Conservation (phyloP, 1,140 invertebrate species). For the Scaptomyza hsui region DNA sequence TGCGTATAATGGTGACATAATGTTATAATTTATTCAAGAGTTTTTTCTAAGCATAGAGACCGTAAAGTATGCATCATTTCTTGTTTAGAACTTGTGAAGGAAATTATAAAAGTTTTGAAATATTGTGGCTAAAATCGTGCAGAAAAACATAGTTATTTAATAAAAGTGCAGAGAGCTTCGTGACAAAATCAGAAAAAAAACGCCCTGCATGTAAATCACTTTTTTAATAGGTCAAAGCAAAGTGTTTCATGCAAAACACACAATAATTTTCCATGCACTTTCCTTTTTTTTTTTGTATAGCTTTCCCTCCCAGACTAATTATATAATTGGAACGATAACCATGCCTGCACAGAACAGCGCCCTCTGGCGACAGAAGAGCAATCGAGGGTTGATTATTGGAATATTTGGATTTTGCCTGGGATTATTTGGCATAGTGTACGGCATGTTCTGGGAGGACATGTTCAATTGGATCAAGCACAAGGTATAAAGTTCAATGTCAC, state of each 20-base stretch:
- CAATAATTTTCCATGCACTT: no score
- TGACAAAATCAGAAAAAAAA: no score
- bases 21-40: background rate
- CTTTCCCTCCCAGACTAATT: background rate
- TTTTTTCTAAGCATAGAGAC: background rate
- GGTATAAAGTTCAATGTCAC: constrained; percentile 54
- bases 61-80: constrained; percentile 24
- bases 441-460: constrained; percentile 80
- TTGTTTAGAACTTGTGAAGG: background rate
- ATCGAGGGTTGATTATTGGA: constrained; percentile 67
- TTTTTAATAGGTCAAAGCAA: no score
- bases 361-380: constrained; percentile 61
- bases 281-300: no score
- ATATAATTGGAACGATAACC: background rate
- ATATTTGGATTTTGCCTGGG: constrained; percentile 73
- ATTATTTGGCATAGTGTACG: constrained; percentile 71
- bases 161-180: no score
- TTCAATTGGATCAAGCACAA: constrained; percentile 80
- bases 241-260: no score
- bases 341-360: constrained; percentile 65
- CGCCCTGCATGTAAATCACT: no score
- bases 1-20: background rate
- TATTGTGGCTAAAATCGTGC: no score
- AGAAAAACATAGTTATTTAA: no score
- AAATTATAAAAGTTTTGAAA: background rate